These are phyloP conservation scores for Rhabdomys dilectus DNA, from an alignment of 2,113 vertebrate genomes.

Conservation along the genomic window DNA sequence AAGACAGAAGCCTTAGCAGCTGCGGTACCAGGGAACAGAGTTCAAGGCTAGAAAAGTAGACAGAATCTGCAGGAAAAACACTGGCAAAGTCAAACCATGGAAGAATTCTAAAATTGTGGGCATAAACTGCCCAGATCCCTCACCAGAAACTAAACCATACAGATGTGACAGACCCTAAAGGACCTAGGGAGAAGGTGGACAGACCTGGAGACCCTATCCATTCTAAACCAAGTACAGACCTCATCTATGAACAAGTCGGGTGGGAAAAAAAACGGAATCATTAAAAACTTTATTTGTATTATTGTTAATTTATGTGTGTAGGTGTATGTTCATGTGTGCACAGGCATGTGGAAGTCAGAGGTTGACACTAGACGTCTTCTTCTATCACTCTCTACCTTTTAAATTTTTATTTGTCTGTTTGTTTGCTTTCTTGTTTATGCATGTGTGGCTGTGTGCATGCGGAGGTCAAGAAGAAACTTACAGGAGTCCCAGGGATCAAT, in stretches of 20 bases:
- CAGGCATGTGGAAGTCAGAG: not conserved
- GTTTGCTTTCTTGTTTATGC: not conserved
- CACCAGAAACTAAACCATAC: conserved; percentile 32
- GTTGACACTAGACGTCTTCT: not conserved
- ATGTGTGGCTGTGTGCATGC: not conserved
- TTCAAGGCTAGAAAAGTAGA: conserved; percentile 50
- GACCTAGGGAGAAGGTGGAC: not conserved
- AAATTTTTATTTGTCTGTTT: not conserved
- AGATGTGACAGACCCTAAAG: not conserved
- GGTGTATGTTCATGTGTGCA: not conserved
- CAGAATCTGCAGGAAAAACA: conserved; percentile 69
- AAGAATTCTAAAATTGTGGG: conserved; percentile 29
- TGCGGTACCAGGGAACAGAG: conserved; percentile 43
- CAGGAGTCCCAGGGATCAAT: not conserved
- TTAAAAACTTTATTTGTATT: not conserved
- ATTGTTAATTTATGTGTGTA: not conserved
- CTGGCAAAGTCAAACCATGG: conserved; percentile 43
- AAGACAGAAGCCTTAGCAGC: conserved; percentile 46
- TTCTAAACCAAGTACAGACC: conserved; percentile 19
- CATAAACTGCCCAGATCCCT: conserved; percentile 57
- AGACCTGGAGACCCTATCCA: not conserved
- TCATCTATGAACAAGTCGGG: not conserved
- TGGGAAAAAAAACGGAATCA: not conserved
- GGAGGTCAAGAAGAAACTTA: not conserved
- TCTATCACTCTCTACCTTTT: not conserved